These are phyloP conservation scores for Nyctereutes procyonoides DNA, from an alignment of 2,113 vertebrate species.

Conservation along the genomic window DNA sequence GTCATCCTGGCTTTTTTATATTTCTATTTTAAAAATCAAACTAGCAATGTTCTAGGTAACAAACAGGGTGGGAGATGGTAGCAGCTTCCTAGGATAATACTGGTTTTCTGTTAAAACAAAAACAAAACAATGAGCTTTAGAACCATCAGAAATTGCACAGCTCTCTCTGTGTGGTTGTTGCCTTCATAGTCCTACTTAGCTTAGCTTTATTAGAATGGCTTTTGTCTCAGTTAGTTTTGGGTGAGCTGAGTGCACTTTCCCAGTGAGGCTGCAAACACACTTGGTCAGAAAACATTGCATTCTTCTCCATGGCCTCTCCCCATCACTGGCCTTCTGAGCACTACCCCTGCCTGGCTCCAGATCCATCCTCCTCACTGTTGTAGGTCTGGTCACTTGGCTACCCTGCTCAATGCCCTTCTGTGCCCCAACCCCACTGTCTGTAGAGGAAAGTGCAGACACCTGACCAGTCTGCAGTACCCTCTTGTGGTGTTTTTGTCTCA, in stretches of 20 bases:
- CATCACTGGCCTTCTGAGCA: background rate
- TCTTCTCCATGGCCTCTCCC: background rate
- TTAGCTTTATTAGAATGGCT: background rate
- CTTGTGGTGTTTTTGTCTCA: background rate
- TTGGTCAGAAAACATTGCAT: background rate
- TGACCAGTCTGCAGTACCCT: background rate
- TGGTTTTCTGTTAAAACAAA: background rate
- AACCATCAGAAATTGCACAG: too few relatives aligned
- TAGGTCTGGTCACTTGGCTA: background rate
- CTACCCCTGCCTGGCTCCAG: background rate
- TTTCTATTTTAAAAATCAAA: background rate
- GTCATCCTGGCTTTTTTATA: background rate
- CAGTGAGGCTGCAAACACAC: background rate
- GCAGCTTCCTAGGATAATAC: background rate
- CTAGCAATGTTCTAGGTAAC: background rate
- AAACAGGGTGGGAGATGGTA: background rate
- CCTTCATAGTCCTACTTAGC: background rate
- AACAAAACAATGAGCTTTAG: background rate
- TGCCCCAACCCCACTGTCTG: background rate
- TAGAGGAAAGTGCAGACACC: background rate
- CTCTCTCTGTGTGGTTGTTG: background rate
- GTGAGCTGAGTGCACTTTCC: background rate
- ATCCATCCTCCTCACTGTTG: rapidly evolving
- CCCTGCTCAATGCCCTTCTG: background rate
- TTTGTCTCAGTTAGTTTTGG: too few relatives aligned